Conservation (phyloP, 2,888 invertebrate species). For the Koerneria pararmatus region DNA sequence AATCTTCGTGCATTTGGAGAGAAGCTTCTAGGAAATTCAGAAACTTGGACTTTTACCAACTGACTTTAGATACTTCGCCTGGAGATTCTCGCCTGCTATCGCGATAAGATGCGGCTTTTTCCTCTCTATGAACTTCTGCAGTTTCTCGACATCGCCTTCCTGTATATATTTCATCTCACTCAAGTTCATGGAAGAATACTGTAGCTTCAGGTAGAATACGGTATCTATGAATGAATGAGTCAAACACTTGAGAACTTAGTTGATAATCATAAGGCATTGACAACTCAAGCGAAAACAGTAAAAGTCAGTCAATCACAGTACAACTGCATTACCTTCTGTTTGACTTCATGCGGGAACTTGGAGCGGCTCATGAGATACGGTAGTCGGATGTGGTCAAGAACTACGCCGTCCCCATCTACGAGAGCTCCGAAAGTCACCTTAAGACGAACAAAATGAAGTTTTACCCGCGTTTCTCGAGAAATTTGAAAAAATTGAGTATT, state of each 20-base stretch:
- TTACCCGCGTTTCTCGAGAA: neutral
- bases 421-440: constrained; percentile 69
- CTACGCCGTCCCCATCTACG: constrained; percentile 82
- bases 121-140: constrained; percentile 71
- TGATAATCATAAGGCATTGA: neutral
- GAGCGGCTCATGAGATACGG: constrained; percentile 74
- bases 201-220: neutral
- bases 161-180: constrained; percentile 24
- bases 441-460: too few species aligned
- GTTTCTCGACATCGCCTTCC: constrained; percentile 42
- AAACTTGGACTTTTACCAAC: constrained; percentile 15
- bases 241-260: neutral
- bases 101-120: constrained; percentile 91
- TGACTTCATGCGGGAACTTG: constrained; percentile 27
- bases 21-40: neutral
- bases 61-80: constrained; percentile 36
- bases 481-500: neutral
- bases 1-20: neutral
- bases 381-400: constrained; percentile 82
- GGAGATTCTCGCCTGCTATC: constrained; percentile 76
- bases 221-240: neutral
- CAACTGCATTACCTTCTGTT: constrained; percentile 30
- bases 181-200: neutral
- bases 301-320: neutral
- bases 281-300: too few species aligned